phyloP scores from a whole-genome alignment of 2,113 vertebrate genomes.

The Baryphthengus martii region DNA sequence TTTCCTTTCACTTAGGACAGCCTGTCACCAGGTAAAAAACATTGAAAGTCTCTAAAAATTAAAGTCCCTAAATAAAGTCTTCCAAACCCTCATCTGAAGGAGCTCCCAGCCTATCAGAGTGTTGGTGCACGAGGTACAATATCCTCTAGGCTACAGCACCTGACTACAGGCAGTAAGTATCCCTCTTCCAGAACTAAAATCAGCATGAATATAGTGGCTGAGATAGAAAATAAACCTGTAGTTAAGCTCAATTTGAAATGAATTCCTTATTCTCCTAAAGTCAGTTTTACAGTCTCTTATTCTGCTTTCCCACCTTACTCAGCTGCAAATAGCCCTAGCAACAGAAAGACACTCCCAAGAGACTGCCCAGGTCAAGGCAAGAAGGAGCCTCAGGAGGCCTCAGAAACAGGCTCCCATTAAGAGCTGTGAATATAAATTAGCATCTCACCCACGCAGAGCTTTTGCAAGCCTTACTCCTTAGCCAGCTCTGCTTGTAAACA shows the following conservation, averaged over 20 bases:
- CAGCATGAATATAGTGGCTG: background rate
- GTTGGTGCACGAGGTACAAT: background rate
- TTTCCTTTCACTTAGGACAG: background rate
- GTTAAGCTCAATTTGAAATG: background rate
- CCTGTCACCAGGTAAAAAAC: background rate
- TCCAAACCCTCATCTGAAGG: background rate
- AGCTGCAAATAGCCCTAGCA: background rate
- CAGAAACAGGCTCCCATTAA: background rate
- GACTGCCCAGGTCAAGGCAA: background rate
- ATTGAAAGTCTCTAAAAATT: background rate
- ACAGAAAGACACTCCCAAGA: background rate
- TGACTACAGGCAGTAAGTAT: background rate
- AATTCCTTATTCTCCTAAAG: background rate
- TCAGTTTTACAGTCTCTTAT: background rate
- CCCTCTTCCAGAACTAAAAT: background rate
- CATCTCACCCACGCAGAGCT: background rate
- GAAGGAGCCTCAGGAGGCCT: background rate
- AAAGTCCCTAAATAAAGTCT: background rate
- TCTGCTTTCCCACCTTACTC: background rate
- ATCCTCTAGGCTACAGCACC: background rate
- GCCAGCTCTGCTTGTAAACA: background rate
- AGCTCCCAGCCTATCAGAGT: background rate
- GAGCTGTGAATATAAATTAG: background rate
- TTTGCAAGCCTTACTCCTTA: background rate
- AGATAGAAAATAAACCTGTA: background rate